Percentiles rank a stretch among this genome's conserved stretches.
phyloP scores from a whole-genome alignment of 1,140 invertebrate species.

The Phymorhynchus buccinoides region DNA sequence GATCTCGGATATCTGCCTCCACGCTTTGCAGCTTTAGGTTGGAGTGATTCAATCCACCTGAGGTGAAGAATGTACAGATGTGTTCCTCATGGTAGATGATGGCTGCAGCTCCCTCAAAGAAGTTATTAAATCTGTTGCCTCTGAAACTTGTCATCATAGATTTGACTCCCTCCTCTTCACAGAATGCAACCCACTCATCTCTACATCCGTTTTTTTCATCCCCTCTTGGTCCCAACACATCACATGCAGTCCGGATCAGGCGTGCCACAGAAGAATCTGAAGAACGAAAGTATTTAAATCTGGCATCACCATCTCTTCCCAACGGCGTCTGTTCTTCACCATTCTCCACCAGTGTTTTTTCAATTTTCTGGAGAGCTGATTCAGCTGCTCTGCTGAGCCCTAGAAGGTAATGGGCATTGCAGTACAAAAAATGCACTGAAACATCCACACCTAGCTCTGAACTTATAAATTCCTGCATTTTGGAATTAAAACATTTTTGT shows the following conservation, averaged over 20 bases:
- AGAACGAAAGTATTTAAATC: not conserved
- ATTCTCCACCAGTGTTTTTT: no score
- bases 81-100: constrained; percentile 33
- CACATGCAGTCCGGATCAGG: constrained; percentile 29
- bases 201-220: constrained; percentile 48
- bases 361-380: no score
- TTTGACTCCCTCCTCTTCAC: constrained; percentile 17
- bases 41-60: constrained; percentile 25
- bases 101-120: constrained; percentile 43
- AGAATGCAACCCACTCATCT: constrained; percentile 45
- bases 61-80: constrained; percentile 39
- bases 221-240: constrained; percentile 43
- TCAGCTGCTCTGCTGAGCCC: no score
- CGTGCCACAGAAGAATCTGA: constrained; percentile 33
- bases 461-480: no score
- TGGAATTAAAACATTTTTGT: no score
- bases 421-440: no score
- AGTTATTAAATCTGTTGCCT: constrained; percentile 49
- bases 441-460: no score
- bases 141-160: constrained; percentile 42
- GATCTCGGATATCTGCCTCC: constrained; percentile 15
- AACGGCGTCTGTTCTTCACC: no score
- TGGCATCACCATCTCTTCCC: no score
- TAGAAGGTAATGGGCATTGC: no score
- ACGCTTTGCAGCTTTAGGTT: constrained; percentile 45